These are phyloP conservation scores for Drosophila paramelanica DNA, from an alignment of 2,888 invertebrate genomes.

Conservation along the genomic window DNA sequence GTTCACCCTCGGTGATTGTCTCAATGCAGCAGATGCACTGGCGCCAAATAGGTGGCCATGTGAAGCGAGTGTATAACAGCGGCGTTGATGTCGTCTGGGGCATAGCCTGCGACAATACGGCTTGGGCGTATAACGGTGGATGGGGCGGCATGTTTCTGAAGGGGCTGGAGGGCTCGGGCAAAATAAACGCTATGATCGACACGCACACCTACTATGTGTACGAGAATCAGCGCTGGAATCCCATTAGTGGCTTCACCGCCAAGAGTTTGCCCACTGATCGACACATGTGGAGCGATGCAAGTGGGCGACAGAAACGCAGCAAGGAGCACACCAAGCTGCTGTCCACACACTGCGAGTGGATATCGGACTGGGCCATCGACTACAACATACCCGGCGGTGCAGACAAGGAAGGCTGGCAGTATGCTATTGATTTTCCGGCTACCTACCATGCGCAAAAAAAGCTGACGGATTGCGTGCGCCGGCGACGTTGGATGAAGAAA, in stretches of 20 bases:
- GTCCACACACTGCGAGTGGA: slow-evolving; percentile 95
- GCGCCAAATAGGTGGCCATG: slow-evolving; percentile 94
- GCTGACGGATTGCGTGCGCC: slow-evolving; percentile 94
- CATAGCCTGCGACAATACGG: slow-evolving; percentile 93
- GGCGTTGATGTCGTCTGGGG: slow-evolving; percentile 95
- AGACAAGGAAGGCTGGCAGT: slow-evolving; percentile 97
- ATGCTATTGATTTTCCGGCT: slow-evolving; percentile 96
- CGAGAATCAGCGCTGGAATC: slow-evolving; percentile 98
- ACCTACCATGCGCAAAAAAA: slow-evolving; percentile 93
- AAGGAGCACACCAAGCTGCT: slow-evolving; percentile 94
- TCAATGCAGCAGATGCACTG: slow-evolving; percentile 92
- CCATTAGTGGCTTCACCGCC: slow-evolving; percentile 94
- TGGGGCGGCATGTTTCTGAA: slow-evolving; percentile 94
- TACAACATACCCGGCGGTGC: slow-evolving; percentile 95
- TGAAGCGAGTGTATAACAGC: slow-evolving; percentile 91
- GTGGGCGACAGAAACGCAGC: slow-evolving; percentile 92
- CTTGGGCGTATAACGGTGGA: slow-evolving; percentile 95
- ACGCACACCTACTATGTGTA: slow-evolving; percentile 95
- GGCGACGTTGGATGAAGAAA: slow-evolving; percentile 93
- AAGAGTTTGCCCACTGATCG: slow-evolving; percentile 94
- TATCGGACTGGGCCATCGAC: slow-evolving; percentile 96
- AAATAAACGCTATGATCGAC: slow-evolving; percentile 92
- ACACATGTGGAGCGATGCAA: slow-evolving; percentile 96
- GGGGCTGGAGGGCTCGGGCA: slow-evolving; percentile 87
- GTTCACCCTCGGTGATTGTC: slow-evolving; percentile 86